A percentile compares a stretch with the other conserved stretches of the same genome.
These are phyloP conservation scores for Psammodynastes pulverulentus DNA, from an alignment of 2,113 vertebrate species.

Conservation along the genomic window DNA sequence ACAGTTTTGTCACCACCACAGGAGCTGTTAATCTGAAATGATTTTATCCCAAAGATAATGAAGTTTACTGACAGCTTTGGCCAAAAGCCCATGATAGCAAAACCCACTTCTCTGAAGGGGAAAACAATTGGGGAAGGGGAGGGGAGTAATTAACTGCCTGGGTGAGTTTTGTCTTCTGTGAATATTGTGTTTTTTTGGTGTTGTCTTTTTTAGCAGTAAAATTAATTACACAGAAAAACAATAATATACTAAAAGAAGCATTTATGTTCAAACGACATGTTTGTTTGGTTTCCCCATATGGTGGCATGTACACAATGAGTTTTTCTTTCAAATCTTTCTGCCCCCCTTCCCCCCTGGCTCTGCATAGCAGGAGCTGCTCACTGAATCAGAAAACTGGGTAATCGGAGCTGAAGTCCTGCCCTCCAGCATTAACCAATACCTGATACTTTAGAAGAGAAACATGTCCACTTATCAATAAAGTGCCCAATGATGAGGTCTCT, in stretches of 20 bases:
- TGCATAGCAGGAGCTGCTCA: background rate
- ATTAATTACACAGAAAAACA: conserved; percentile 2
- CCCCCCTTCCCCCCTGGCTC: background rate
- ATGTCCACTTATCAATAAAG: background rate
- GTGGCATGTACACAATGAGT: background rate
- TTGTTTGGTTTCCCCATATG: conserved; percentile 1
- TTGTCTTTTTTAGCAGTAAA: background rate
- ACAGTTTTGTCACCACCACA: background rate
- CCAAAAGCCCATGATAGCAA: background rate
- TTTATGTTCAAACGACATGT: background rate
- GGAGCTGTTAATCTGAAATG: conserved; percentile 18
- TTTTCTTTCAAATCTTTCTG: background rate
- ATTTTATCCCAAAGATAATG: conserved; percentile 21
- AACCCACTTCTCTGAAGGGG: background rate
- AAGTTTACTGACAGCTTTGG: conserved; percentile 17
- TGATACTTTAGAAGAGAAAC: conserved; percentile 12
- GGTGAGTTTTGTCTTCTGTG: background rate
- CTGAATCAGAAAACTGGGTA: conserved; percentile 21
- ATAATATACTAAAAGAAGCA: background rate
- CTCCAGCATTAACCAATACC: conserved; percentile 9
- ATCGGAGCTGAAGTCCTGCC: background rate
- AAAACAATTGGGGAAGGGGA: background rate
- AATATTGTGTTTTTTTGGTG: background rate
- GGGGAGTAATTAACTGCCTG: background rate
- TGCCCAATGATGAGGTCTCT: background rate